Conservation (phyloP, 2,113 vertebrate species). For the Melierax canorus region DNA sequence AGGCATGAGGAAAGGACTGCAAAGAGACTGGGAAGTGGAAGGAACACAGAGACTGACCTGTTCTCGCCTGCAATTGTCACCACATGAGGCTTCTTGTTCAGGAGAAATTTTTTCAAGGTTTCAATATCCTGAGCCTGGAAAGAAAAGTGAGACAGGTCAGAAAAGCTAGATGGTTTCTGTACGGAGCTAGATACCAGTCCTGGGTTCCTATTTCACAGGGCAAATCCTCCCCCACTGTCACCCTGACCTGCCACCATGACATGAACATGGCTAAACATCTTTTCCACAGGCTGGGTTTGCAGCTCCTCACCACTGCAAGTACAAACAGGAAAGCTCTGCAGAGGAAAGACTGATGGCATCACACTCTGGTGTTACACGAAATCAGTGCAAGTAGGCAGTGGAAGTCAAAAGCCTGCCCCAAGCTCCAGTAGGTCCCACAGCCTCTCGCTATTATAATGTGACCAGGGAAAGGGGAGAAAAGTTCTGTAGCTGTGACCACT, state of each 20-base stretch:
- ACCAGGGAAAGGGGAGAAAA: not conserved
- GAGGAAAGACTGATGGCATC: not conserved
- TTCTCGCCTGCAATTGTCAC: constrained; percentile 93
- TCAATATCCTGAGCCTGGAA: constrained; percentile 90
- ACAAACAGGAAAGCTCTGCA: not conserved
- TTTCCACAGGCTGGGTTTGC: not conserved
- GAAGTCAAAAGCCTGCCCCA: not conserved
- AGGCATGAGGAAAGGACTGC: not conserved
- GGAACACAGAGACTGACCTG: constrained; percentile 72
- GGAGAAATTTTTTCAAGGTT: constrained; percentile 91
- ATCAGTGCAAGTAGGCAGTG: not conserved
- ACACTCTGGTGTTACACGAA: not conserved
- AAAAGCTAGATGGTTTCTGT: not conserved
- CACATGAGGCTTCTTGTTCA: constrained; percentile 94
- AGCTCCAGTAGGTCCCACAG: not conserved
- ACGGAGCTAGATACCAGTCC: not conserved
- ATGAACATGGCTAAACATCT: not conserved
- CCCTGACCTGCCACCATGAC: not conserved
- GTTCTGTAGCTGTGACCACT: not conserved
- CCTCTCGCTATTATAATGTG: not conserved
- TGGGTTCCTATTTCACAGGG: not conserved
- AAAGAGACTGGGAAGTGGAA: not conserved
- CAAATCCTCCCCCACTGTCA: not conserved
- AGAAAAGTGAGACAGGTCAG: not conserved
- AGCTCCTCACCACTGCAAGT: not conserved